A percentile compares a stretch with the other conserved stretches of the same genome.
Evolutionary conservation across 2,888 invertebrate genomes (phyloP).

Genomic region (Drosophila hawaiiensis): DNA sequence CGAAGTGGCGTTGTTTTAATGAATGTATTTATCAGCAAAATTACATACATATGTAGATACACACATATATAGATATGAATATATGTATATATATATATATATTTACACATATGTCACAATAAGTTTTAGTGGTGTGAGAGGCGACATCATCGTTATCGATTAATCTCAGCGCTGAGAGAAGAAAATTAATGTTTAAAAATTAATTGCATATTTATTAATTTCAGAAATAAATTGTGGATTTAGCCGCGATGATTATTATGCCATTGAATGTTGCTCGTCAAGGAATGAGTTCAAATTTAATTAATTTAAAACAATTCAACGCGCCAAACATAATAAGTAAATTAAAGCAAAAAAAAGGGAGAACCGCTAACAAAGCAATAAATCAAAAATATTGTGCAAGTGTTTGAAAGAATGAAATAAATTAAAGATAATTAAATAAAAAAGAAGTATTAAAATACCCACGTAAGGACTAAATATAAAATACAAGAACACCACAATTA

Average conservation of each 20-base stretch:
- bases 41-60: not conserved
- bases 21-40: not conserved
- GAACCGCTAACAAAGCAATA: not conserved
- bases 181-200: not conserved
- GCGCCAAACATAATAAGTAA: not conserved
- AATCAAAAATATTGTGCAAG: not conserved
- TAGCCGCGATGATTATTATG: slow-evolving; percentile 71
- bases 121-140: not conserved
- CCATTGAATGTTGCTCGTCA: slow-evolving; percentile 55
- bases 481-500: not conserved
- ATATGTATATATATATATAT: not conserved
- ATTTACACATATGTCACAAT: not conserved
- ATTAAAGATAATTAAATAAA: not conserved
- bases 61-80: not conserved
- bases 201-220: not conserved
- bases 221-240: not conserved
- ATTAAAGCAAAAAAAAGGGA: not conserved
- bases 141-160: not conserved
- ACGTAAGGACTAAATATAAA: not conserved
- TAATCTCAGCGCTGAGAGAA: not conserved
- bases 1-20: not conserved
- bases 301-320: slow-evolving; percentile 10
- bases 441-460: not conserved
- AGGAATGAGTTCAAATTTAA: slow-evolving; percentile 48
- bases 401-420: not conserved